Base-by-base conservation (phyloP, 2,888 invertebrate genomes). In the Xestia ashworthii region DNA sequence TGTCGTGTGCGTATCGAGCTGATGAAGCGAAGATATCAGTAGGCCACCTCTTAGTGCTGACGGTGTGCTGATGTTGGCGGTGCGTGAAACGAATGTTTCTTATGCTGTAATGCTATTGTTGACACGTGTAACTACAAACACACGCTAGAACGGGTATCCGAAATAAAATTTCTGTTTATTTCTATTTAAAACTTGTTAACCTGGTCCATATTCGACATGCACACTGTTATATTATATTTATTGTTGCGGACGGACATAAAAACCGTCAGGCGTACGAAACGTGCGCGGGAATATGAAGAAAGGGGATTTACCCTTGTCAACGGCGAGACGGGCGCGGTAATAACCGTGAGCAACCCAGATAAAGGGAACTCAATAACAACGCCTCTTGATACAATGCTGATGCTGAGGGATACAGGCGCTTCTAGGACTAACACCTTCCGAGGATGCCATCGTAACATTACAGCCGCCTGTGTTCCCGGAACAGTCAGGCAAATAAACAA, bases 221-320 rank as follows among this genome's bases (percentile, higher is more conserved):
- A 78, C 78, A 71, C 65, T 69, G 80, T 80, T 78, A 84, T 78
- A 80, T 84, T 82, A 83, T 88, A 87, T 89, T 89, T 88, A 87
- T 88, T 89, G 82, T 84, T 82, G 79, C 80, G 86, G 84, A 88
- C 80, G 84, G 84, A 82, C 88, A 85, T 86, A 88, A 89, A 89
- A 89, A 89, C 83, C 87, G 86, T 84, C 82, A 82, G 81, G 84
- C 84, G 87, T 82, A 87, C 73, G 82, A 76, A 87, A 88, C 90
- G 89, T 89, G 88, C 82, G 87, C 87, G 83, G 90, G 91, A 92
- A 93, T 94, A 95, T 95, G 94, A 95, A 94, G 94, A 94, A 94
- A 95, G 94, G 93, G 95, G 96, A 95, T 96, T 96, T 95, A 96
- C 96, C 96, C 96, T 94, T 93, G 95, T 96, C 96, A 96, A 91